Percentiles rank a stretch among this genome's conserved stretches.
phyloP scores from a whole-genome alignment of 2,797 vertebrate species.

The Danio choprae region DNA sequence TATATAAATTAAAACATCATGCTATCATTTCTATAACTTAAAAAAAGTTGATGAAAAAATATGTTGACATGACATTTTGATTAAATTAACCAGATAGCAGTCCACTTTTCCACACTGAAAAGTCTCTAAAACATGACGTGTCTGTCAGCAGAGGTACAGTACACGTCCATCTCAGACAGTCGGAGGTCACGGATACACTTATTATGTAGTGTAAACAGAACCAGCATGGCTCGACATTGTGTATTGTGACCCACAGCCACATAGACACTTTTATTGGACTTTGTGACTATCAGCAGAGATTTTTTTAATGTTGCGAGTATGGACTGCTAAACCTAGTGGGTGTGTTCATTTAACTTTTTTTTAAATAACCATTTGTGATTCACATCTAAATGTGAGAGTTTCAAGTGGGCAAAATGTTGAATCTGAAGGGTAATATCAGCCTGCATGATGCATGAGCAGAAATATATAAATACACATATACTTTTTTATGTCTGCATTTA shows the following conservation, averaged over 20 bases:
- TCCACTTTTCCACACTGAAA: neutral
- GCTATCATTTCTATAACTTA: too few relatives aligned
- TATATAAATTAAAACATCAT: too few relatives aligned
- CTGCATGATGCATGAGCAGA: neutral
- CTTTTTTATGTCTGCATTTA: neutral
- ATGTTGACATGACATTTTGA: neutral
- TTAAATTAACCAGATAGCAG: neutral
- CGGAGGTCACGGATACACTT: slow-evolving; percentile 7
- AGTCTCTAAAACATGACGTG: neutral
- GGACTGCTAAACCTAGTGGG: neutral
- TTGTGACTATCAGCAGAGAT: slow-evolving; percentile 65
- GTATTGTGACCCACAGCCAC: slow-evolving; percentile 63
- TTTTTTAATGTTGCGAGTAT: neutral
- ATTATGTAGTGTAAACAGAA: slow-evolving; percentile 34
- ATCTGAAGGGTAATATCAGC: neutral
- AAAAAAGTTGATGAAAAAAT: too few relatives aligned
- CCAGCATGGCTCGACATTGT: slow-evolving; percentile 51
- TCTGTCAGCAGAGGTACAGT: slow-evolving; percentile 2
- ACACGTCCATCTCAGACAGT: slow-evolving; percentile 12
- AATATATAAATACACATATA: neutral
- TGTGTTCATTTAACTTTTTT: neutral
- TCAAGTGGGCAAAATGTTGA: neutral
- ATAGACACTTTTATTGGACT: slow-evolving; percentile 67
- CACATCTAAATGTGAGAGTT: neutral
- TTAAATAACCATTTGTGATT: slow-evolving; percentile 14